Evolutionary conservation across 2,797 vertebrate species (phyloP).

Genomic region (Onychomys leucogaster): DNA sequence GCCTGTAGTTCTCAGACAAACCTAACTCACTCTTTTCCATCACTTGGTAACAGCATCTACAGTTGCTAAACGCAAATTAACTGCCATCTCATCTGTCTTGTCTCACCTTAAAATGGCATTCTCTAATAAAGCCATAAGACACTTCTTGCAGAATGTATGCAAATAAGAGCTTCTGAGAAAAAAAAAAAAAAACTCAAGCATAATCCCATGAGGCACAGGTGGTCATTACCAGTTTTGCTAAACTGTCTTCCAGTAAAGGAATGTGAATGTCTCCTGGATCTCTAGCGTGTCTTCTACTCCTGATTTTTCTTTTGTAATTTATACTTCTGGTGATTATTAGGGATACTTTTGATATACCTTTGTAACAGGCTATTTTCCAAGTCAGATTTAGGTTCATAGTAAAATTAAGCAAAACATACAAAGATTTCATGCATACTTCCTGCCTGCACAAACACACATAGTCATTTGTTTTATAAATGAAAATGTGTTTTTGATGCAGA

Average conservation of each 20-base stretch:
- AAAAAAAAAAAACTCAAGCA: conserved; percentile 16
- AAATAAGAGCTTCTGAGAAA: conserved; percentile 32
- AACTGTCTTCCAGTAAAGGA: not conserved
- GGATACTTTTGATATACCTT: not conserved
- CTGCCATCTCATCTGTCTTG: not conserved
- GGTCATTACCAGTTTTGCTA: not conserved
- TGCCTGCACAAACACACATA: too few species aligned
- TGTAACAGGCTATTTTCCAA: not conserved
- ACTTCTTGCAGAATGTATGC: not conserved
- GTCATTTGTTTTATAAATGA: not conserved
- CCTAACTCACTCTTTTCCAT: not conserved
- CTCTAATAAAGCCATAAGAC: not conserved
- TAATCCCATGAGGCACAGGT: not conserved
- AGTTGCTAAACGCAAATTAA: conserved; percentile 41
- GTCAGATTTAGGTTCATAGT: not conserved
- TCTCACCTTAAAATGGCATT: conserved; percentile 43
- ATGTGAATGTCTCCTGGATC: not conserved
- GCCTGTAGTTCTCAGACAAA: not conserved
- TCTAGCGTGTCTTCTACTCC: not conserved
- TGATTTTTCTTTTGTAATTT: conserved; percentile 1
- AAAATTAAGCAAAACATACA: not conserved
- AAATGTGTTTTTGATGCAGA: not conserved
- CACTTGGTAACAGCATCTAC: not conserved
- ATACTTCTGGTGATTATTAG: not conserved
- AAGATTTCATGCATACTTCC: not conserved